A percentile compares a stretch with the other conserved stretches of the same genome.
These are phyloP conservation scores for Corbicula japonica DNA, from an alignment of 2,888 invertebrate genomes.

Conservation along the genomic window DNA sequence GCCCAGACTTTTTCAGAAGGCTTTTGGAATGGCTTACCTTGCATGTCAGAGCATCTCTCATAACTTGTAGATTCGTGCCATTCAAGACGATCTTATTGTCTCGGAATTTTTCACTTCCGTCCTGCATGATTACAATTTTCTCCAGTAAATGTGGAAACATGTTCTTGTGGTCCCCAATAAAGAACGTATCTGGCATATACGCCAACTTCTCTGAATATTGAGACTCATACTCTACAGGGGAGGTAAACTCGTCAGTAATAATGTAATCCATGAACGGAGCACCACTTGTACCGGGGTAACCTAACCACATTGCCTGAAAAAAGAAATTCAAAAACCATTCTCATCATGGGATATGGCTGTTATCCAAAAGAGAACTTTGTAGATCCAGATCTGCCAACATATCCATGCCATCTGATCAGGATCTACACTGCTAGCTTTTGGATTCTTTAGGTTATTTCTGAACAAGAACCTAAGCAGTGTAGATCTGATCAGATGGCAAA, in stretches of 20 bases:
- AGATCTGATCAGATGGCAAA: too few relatives aligned
- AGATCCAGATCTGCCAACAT: too few relatives aligned
- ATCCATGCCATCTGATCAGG: too few relatives aligned
- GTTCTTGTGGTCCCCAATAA: conserved; percentile 98
- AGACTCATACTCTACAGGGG: conserved; percentile 92
- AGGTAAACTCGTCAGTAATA: conserved; percentile 97
- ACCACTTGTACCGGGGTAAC: conserved; percentile 99
- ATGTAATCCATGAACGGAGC: conserved; percentile 99
- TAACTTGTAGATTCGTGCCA: conserved; percentile 95
- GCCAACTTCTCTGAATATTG: conserved; percentile 99
- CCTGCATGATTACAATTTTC: conserved; percentile 72
- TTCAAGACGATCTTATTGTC: conserved; percentile 97
- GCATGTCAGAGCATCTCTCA: conserved; percentile 87
- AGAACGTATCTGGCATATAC: conserved; percentile 99
- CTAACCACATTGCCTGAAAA: conserved; percentile 96
- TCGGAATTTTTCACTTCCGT: conserved; percentile 62
- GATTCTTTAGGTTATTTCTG: too few relatives aligned
- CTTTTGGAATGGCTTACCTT: conserved; percentile 25
- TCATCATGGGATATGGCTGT: too few relatives aligned
- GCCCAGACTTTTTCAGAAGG: too few relatives aligned
- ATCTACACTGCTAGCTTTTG: too few relatives aligned
- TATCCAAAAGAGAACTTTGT: too few relatives aligned
- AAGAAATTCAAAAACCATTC: too few relatives aligned
- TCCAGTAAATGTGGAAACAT: conserved; percentile 93
- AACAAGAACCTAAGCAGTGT: too few relatives aligned